A percentile compares a stretch with the other conserved stretches of the same genome.
Conservation (phyloP, 2,797 vertebrate species). For the Parambassis ranga region DNA sequence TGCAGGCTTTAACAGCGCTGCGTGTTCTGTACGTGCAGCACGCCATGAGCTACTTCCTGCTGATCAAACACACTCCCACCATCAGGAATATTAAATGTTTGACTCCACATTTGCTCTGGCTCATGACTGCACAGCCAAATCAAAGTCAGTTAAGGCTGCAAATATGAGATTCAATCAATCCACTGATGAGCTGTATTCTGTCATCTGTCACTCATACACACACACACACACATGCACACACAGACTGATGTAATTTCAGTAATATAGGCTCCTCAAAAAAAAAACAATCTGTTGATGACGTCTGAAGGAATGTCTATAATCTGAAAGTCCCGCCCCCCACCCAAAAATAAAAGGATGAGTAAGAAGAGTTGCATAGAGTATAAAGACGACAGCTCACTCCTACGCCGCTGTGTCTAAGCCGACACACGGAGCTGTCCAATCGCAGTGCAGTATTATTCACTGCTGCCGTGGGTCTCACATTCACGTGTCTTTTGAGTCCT, state of each 20-base stretch:
- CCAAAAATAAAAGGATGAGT: background rate
- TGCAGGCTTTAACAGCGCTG: constrained; percentile 23
- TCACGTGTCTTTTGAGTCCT: constrained; percentile 67
- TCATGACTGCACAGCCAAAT: constrained; percentile 24
- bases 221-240: constrained; percentile 32
- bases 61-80: constrained; percentile 56
- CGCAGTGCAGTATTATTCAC: constrained; percentile 84
- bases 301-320: constrained; percentile 24
- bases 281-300: constrained; percentile 4
- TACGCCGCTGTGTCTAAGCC: constrained; percentile 73
- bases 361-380: constrained; percentile 81
- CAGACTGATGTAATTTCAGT: constrained; percentile 11
- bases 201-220: constrained; percentile 40
- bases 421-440: constrained; percentile 83
- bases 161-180: constrained; percentile 31
- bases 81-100: constrained; percentile 51
- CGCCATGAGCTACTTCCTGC: constrained; percentile 31
- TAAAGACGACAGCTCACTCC: constrained; percentile 85
- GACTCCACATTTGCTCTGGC: constrained; percentile 40
- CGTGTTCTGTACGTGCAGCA: constrained; percentile 15
- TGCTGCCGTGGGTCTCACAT: constrained; percentile 83
- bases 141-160: constrained; percentile 33
- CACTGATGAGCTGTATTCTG: constrained; percentile 11
- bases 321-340: constrained; percentile 30
- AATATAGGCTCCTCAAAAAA: constrained; percentile 11